phyloP scores from a whole-genome alignment of 1,140 invertebrate genomes.

The Diorhabda elongata region DNA sequence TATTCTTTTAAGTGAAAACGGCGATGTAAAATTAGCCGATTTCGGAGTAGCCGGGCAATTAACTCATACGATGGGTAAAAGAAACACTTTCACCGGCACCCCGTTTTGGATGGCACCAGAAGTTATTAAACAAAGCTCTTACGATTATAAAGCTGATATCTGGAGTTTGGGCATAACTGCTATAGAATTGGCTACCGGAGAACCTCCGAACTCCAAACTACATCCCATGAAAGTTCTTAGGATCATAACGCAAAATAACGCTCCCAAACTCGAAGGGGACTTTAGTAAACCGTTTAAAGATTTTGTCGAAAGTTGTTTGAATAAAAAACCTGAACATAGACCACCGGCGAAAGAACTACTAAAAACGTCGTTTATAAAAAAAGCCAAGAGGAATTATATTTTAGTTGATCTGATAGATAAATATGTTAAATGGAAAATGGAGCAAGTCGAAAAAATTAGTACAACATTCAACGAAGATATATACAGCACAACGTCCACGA shows the following conservation, averaged over 20 bases:
- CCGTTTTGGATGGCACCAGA: slow-evolving; percentile 99
- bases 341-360: slow-evolving; percentile 92
- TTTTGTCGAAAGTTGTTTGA: slow-evolving; percentile 97
- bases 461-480: slow-evolving; percentile 81
- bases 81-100: slow-evolving; percentile 98
- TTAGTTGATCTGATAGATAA: slow-evolving; percentile 92
- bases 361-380: slow-evolving; percentile 90
- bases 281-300: slow-evolving; percentile 98
- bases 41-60: slow-evolving; percentile 92
- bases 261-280: slow-evolving; percentile 93
- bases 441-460: slow-evolving; percentile 85
- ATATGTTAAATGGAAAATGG: slow-evolving; percentile 93
- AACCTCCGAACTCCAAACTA: slow-evolving; percentile 96
- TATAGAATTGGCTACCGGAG: slow-evolving; percentile 98
- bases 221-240: slow-evolving; percentile 99
- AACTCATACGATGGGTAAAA: slow-evolving; percentile 98
- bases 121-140: slow-evolving; percentile 98
- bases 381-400: slow-evolving; percentile 95
- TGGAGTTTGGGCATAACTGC: slow-evolving; percentile 99
- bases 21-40: slow-evolving; percentile 98
- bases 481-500: slow-evolving; percentile 16
- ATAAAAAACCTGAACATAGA: slow-evolving; percentile 99
- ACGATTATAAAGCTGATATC: slow-evolving; percentile 99
- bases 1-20: slow-evolving; percentile 95
- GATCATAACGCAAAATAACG: slow-evolving; percentile 99